Base-by-base conservation (phyloP, 2,888 invertebrate species). In the Drosophila kambysellisi region DNA sequence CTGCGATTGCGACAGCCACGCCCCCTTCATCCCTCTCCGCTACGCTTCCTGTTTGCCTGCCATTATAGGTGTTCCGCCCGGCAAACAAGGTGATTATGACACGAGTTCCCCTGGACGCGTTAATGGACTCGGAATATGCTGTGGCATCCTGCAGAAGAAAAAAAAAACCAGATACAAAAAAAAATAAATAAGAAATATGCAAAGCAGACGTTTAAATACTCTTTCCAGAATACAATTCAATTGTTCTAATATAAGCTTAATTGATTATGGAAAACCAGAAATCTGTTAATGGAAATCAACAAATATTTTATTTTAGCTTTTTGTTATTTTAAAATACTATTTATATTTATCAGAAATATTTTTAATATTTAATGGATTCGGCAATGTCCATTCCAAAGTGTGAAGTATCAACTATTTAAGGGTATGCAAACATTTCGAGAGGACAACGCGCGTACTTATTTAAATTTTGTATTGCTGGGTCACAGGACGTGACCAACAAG, bases 51-150 rank as follows among this genome's bases (percentile, higher is more conserved):
- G 41, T 41, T 11, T 9, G 52, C n/a, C 48, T 41, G 69, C 51
- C 73, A 80, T 84, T 87, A 76, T 70, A 84, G 88, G 84, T 84
- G 85, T 84, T 84, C 78, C 82, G 80, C 70, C 76, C 78, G 74
- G 80, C 85, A 84, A 84, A 88, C 84, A 83, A 75, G 89, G 86
- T 86, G 86, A 86, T 86, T 88, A 88, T 86, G 87, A 83, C 79
- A 75, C 82, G 86, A 80, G 66, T 57, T 66, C 74, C 78, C 84
- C 71, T 83, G 76, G 82, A 85, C 80, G 73, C 76, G 70, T 71
- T 88, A 86, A 86, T 86, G 83, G 89, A 88, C 86, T 82, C 56
- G 51, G 46, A 83, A 78, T 79, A 75, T 75, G 76, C 78, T 53
- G 56, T 32, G 70, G 68, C 60, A 73, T 58, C 51, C 60, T 56